Base-by-base conservation (phyloP, 1,140 invertebrate genomes). In the Lepidostoma basale region DNA sequence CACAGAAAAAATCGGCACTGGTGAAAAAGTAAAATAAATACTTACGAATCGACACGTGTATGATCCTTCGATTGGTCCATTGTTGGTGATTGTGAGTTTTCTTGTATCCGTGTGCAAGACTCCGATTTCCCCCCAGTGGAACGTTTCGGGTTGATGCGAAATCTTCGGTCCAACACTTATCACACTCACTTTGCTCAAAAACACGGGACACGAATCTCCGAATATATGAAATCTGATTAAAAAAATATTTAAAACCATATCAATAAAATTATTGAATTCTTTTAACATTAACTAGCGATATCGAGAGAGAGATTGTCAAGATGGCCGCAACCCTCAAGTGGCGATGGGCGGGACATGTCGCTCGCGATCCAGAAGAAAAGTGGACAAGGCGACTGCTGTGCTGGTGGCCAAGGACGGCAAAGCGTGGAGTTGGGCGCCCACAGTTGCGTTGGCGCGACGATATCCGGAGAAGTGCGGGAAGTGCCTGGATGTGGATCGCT, bases 121-220 rank as follows among this genome's bases (percentile, higher is more conserved):
- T 1, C 25, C 45, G 10, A 62, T 12, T 45, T 62, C 59, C 16
- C 59, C 59, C 59, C 59, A 62, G 42, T 62, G 59, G 6, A 62
- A 30, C 16, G 40, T 10, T 28, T 25, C 25, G 1, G 59, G 59
- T 1, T 1, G 2, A 10, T 3, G 28, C 10, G 0, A 2, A 28
- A 62, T 25, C n/a, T 42, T 45, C 3, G 59, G 59, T 0, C 59
- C 59, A 9, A 45, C 42, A 9, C 59, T 18, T 14, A 45, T 26
- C 40, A 62, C 10, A 3, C 30, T 14, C 5, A 62, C 59, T n/a
- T 44, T 14, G 25, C 59, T 39, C n/a, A 62, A 23, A 16, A 45
- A 62, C 12, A 45, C 42, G 1, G 59, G 42, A 10, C 23, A 45
- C 1, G 39, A 16, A 16, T 62, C 42, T 2, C 59, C 59, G 28